These are phyloP conservation scores for Scophthalmus maximus DNA, from an alignment of 2,113 vertebrate genomes.

Conservation along the genomic window DNA sequence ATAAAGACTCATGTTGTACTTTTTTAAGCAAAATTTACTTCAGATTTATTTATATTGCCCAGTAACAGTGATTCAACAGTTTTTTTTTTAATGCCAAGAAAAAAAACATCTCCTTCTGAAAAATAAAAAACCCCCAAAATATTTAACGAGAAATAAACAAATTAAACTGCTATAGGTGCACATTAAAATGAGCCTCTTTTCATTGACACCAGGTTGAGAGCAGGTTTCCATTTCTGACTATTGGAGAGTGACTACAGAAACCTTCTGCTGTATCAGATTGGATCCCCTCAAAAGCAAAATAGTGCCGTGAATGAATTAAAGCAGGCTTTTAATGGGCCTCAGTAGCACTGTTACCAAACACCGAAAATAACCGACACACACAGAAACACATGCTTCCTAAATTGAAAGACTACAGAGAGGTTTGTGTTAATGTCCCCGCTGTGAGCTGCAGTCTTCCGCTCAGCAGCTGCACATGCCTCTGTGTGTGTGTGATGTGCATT, in stretches of 20 bases:
- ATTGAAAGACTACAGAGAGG: constrained; percentile 32
- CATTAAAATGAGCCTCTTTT: not conserved
- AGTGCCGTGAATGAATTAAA: constrained; percentile 60
- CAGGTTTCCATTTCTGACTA: constrained; percentile 29
- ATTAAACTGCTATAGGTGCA: not conserved
- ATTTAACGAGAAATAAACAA: not conserved
- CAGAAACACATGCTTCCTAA: constrained; percentile 42
- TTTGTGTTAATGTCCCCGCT: constrained; percentile 50
- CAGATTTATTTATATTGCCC: not conserved
- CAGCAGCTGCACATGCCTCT: constrained; percentile 39
- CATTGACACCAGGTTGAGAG: constrained; percentile 3
- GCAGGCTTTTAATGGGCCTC: constrained; percentile 49
- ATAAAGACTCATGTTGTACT: not conserved
- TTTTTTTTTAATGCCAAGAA: not conserved
- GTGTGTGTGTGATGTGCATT: not conserved
- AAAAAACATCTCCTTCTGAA: not conserved
- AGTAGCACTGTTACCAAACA: constrained; percentile 44
- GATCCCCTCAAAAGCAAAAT: constrained; percentile 44
- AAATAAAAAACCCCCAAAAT: not conserved
- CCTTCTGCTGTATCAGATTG: constrained; percentile 39
- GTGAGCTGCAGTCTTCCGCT: constrained; percentile 24
- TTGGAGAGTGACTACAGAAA: constrained; percentile 27
- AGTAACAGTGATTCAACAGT: not conserved
- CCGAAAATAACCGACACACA: constrained; percentile 44
- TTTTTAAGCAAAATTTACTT: constrained; percentile 13